Conservation (phyloP, 1,140 invertebrate genomes). For the Pachyrhynchus sulphureomaculatus region DNA sequence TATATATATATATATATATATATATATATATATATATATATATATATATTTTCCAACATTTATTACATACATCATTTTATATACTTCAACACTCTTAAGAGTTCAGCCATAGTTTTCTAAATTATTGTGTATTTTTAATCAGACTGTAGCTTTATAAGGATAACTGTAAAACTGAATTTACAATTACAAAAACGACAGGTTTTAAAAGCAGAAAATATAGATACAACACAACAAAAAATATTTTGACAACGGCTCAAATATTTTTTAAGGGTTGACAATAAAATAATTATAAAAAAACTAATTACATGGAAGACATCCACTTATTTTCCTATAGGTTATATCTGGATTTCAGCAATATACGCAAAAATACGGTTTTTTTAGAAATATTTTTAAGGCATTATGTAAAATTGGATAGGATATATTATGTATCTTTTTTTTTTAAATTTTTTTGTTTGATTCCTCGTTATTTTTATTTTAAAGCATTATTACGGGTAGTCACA, state of each 20-base stretch:
- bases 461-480: not conserved
- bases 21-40: no score
- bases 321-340: constrained; percentile 23
- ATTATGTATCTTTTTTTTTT: not conserved
- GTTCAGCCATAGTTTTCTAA: no score
- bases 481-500: no score
- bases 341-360: constrained; percentile 7
- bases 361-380: constrained; percentile 36
- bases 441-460: not conserved
- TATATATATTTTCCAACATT: no score
- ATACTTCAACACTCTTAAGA: no score
- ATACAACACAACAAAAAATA: not conserved
- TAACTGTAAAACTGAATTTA: no score
- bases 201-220: no score
- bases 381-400: constrained; percentile 22
- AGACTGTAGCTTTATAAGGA: no score
- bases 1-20: no score
- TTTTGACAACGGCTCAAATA: not conserved
- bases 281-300: constrained; percentile 3
- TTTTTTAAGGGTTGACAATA: constrained; percentile 1
- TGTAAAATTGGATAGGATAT: not conserved
- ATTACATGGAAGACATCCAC: constrained; percentile 38
- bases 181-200: no score
- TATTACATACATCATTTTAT: no score
- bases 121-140: no score